These are phyloP conservation scores for Phortica variegata DNA, from an alignment of 1,140 invertebrate species.

Conservation along the genomic window DNA sequence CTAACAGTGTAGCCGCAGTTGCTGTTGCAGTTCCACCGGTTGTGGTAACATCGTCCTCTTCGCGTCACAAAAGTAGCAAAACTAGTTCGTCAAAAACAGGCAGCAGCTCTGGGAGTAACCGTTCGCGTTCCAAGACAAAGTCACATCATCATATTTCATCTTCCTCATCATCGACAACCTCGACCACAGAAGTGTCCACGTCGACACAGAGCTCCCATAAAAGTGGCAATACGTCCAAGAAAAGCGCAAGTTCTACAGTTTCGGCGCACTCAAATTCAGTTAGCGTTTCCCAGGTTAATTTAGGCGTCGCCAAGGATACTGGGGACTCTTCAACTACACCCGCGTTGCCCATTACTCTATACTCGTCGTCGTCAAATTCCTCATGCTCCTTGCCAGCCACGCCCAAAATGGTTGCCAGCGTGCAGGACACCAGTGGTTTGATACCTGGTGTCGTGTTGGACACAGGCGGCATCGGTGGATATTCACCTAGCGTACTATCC, in stretches of 20 bases:
- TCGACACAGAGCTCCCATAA: slow-evolving; percentile 16
- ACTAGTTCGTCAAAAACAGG: slow-evolving; percentile 40
- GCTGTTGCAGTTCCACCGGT: slow-evolving; percentile 9
- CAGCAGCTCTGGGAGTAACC: slow-evolving; percentile 27
- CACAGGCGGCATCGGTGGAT: not conserved
- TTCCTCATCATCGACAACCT: slow-evolving; percentile 10
- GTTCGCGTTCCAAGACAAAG: slow-evolving; percentile 49
- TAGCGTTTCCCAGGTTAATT: slow-evolving; percentile 19
- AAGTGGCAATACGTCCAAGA: slow-evolving; percentile 20
- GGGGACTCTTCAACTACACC: not conserved
- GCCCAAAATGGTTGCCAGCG: slow-evolving; percentile 22
- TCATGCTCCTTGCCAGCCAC: slow-evolving; percentile 47
- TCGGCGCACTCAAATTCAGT: not conserved
- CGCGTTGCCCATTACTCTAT: slow-evolving; percentile 28
- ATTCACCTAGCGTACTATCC: too few species aligned
- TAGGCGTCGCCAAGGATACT: slow-evolving; percentile 1
- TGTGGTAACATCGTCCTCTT: slow-evolving; percentile 34
- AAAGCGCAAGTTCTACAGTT: slow-evolving; percentile 21
- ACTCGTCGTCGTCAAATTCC: slow-evolving; percentile 49
- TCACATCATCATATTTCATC: slow-evolving; percentile 41
- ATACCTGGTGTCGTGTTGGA: slow-evolving; percentile 27
- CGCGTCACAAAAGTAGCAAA: slow-evolving; percentile 48
- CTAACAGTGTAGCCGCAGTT: slow-evolving; percentile 7
- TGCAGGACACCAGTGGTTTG: slow-evolving; percentile 9
- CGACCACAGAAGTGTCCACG: slow-evolving; percentile 9